These are phyloP conservation scores for Tetrax tetrax DNA, from an alignment of 2,113 vertebrate genomes.

Conservation along the genomic window DNA sequence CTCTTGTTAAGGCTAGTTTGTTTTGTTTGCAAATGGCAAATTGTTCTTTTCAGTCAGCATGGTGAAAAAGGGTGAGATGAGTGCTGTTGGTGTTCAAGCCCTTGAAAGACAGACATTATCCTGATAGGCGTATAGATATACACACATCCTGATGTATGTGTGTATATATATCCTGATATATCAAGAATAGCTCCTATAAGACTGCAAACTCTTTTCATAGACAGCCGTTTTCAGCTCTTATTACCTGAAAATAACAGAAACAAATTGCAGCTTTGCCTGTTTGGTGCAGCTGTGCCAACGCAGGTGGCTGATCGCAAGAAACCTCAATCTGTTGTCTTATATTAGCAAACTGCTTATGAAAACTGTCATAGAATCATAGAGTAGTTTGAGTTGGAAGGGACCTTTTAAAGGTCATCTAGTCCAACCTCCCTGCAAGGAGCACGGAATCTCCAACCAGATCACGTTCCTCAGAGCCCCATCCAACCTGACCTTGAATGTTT, in stretches of 20 bases:
- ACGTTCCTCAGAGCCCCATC: too few relatives aligned
- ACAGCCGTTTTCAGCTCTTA: accelerated
- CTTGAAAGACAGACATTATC: neutral
- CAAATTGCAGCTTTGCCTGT: neutral
- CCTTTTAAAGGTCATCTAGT: too few relatives aligned
- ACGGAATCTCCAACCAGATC: too few relatives aligned
- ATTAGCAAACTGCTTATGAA: neutral
- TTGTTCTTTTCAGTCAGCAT: neutral
- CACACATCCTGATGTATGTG: neutral
- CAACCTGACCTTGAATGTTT: too few relatives aligned
- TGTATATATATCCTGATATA: neutral
- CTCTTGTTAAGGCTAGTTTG: neutral
- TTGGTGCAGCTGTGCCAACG: neutral
- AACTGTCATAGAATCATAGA: neutral
- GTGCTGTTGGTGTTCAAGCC: neutral
- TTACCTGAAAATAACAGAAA: neutral
- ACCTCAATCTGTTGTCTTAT: neutral
- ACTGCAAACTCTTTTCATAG: neutral
- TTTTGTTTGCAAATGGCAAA: neutral
- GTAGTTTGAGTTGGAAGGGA: too few relatives aligned
- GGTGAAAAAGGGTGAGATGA: neutral
- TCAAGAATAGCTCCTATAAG: neutral
- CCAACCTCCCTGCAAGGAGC: too few relatives aligned
- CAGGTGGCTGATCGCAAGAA: neutral
- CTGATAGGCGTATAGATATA: neutral